Conservation (phyloP, 2,113 vertebrate genomes). For the Phalacrocorax pelagicus region DNA sequence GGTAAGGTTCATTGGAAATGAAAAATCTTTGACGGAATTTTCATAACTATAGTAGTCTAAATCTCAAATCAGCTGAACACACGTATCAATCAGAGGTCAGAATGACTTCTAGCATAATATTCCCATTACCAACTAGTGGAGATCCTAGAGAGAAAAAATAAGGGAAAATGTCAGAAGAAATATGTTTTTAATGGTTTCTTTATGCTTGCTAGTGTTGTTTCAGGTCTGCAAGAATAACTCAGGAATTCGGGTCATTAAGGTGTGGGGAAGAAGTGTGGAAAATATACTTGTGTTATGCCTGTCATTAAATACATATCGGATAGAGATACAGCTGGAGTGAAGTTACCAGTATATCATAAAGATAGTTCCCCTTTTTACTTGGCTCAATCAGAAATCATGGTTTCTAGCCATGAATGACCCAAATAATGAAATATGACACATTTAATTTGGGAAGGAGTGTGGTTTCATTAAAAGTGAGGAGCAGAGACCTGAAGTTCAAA, state of each 20-base stretch:
- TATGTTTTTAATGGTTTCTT: neutral
- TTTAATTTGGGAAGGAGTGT: neutral
- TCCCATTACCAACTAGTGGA: neutral
- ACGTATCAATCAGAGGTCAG: neutral
- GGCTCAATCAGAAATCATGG: neutral
- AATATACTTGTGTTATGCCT: neutral
- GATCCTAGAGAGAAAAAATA: neutral
- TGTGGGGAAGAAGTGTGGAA: neutral
- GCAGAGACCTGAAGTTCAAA: neutral
- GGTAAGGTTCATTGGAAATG: neutral
- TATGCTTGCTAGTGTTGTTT: neutral
- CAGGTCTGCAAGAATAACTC: neutral
- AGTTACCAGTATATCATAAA: neutral
- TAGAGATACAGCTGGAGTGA: neutral
- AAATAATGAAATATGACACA: neutral
- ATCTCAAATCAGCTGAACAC: neutral
- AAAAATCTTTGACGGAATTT: neutral
- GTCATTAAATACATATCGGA: neutral
- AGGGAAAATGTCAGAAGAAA: neutral
- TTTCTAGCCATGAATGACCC: neutral
- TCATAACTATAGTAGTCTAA: neutral
- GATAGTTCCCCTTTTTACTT: neutral
- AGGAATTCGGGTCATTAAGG: neutral
- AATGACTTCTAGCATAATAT: neutral
- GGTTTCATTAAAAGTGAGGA: neutral